Evolutionary conservation across 2,888 invertebrate species (phyloP), one percentile per base, ranked within the genome.

Genomic region (Allacma fusca): DNA sequence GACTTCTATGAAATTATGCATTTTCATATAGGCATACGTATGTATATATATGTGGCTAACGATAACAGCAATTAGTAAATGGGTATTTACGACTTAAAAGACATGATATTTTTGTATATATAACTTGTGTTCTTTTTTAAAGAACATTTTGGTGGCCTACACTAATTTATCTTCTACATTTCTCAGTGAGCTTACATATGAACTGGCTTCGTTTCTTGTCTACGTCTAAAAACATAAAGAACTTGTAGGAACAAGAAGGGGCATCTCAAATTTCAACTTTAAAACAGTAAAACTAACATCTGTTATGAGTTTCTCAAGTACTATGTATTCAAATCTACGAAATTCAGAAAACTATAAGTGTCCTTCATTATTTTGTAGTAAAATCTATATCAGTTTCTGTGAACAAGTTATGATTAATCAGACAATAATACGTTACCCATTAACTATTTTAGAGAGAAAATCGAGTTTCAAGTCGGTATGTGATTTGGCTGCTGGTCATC

Each of bases 401-500:
- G 68, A 68, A 29, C 29, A 68, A 68, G 68, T 68, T 65, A 21
- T 68, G 12, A 50, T 50, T 50, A 50, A n/a, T 50, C 50, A 50
- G 9, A 50, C 29, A 65, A 23, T 28, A 28, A 24, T 65, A 62
- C 12, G 62, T 62, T 62, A 62, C 62, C 21, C 23, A 28, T 65
- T 65, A 28, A 16, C 28, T 50, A 50, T 50, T 50, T 12, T 71
- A 71, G 28, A 57, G 57, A 71, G 71, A 57, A 57, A 57, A 26
- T 71, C 28, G 28, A 71, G 29, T 24, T 28, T 71, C 9, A 29
- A 71, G 23, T 71, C 50, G 57, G 68, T 68, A 23, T 40, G 40
- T 71, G 71, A 43, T 44, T 71, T 71, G 71, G 29, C 71, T 71
- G 57, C 19, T 44, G 70, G 40, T 23, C 23, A 16, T 57, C 71